Percentiles rank a stretch among this genome's conserved stretches.
Evolutionary conservation across 1,140 invertebrate genomes (phyloP).

Genomic region (Hormaphis cornu): DNA sequence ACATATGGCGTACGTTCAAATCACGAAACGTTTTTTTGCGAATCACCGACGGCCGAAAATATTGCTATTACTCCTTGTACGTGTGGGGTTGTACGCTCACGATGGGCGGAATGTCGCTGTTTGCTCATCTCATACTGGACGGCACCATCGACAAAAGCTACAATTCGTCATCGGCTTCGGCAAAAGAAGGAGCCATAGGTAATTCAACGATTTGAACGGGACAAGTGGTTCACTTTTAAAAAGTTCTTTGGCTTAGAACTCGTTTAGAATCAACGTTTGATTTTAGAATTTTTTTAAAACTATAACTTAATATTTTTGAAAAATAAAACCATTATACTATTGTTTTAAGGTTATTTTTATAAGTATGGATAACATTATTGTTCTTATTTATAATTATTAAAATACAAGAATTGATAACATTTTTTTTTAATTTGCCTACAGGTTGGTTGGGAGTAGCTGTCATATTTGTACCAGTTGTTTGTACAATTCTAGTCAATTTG

Average conservation of each 20-base stretch:
- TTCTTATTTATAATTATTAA: too few species aligned
- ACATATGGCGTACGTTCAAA: conserved; percentile 76
- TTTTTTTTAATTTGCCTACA: conserved; percentile 40
- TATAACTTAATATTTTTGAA: too few species aligned
- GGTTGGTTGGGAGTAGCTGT: conserved; percentile 69
- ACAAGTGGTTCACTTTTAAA: too few species aligned
- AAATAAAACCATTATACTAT: too few species aligned
- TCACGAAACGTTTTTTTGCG: conserved; percentile 71
- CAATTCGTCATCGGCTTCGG: conserved; percentile 43
- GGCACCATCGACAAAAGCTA: conserved; percentile 37
- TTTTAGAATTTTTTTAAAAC: too few species aligned
- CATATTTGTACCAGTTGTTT: conserved; percentile 67
- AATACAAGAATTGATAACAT: too few species aligned
- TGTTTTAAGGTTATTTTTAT: too few species aligned
- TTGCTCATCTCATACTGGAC: conserved; percentile 71
- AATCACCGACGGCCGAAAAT: conserved; percentile 71
- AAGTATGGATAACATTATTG: too few species aligned
- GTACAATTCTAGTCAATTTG: conserved; percentile 63
- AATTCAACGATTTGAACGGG: conserved; percentile 34
- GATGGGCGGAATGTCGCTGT: conserved; percentile 61
- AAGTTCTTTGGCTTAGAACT: too few species aligned
- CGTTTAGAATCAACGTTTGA: too few species aligned
- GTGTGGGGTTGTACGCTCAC: conserved; percentile 62
- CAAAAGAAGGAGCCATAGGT: conserved; percentile 54
- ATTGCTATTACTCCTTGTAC: conserved; percentile 72